Percentiles rank a stretch among this genome's conserved stretches.
Evolutionary conservation across 2,113 vertebrate species (phyloP).

Genomic region (Turdus rufiventris): DNA sequence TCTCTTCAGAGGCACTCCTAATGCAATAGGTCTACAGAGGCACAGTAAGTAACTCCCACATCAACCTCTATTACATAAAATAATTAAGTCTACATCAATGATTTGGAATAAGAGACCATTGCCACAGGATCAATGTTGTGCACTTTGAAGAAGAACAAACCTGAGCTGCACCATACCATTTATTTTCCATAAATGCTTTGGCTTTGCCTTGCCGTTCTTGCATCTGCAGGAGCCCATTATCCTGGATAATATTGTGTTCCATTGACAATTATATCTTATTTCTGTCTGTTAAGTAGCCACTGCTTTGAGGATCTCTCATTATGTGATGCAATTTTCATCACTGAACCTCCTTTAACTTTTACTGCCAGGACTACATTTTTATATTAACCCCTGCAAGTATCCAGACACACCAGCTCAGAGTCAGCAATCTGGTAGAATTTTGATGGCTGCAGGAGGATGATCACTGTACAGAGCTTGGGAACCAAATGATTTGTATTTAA

Average conservation of each 20-base stretch:
- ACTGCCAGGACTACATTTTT: neutral
- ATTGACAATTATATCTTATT: constrained; percentile 69
- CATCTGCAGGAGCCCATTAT: constrained; percentile 65
- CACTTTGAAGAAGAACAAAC: constrained; percentile 52
- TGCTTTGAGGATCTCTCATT: constrained; percentile 60
- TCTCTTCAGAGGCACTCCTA: constrained; percentile 14
- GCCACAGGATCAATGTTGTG: constrained; percentile 10
- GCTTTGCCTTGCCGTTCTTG: constrained; percentile 55
- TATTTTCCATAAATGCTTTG: constrained; percentile 62
- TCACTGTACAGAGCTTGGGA: constrained; percentile 51
- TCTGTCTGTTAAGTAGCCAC: constrained; percentile 56
- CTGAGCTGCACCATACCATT: constrained; percentile 52
- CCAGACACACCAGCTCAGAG: constrained; percentile 8
- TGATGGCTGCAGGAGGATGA: constrained; percentile 4
- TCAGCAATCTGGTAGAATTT: neutral
- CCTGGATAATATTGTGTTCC: constrained; percentile 56
- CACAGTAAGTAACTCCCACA: neutral
- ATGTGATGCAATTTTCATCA: constrained; percentile 23
- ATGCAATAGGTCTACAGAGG: neutral
- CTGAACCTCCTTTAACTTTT: constrained; percentile 6
- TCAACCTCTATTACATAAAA: constrained; percentile 23
- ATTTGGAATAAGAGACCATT: constrained; percentile 37
- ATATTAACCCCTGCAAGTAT: constrained; percentile 63
- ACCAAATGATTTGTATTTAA: constrained; percentile 57
- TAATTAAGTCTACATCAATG: constrained; percentile 55